Evolutionary conservation across 1,140 invertebrate genomes (phyloP), one percentile per base, ranked within the genome.

Genomic region (Drosophila melanica): DNA sequence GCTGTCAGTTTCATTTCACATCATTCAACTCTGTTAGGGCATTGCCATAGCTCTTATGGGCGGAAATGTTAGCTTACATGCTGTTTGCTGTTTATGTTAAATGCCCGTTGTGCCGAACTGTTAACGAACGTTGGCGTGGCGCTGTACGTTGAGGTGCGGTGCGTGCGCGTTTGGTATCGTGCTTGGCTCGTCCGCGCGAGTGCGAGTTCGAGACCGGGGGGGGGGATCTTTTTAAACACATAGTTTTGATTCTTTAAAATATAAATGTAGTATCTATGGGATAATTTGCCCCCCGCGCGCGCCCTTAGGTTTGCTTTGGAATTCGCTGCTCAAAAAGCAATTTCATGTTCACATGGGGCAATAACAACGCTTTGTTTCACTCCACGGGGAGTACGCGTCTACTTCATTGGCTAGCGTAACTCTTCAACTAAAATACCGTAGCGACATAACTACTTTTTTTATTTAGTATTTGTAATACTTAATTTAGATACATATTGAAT

Each of bases 331-430:
- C 76, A 57, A 76, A 75, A 69, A 45, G 81, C 79, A 51, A 50
- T 79, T 85, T 79, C 74, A 67, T 51, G 45, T 67, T 67, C 54
- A 68, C 63, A 71, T 62, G 70, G 79, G 81, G 81, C 81, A 77
- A 85, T 47, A 81, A 41, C 50, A 75, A 23, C 12, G 23, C 23
- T 72, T 71, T 53, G 47, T 58, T 39, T 67, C 76, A 81, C 79
- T 79, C 79, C 73, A 74, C 76, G 77, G 77, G 53, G 55, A 41
- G 54, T n/a, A 48, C 57, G 77, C 64, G 63, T 42, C 1, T 33
- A 59, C 58, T 54, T 55, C 60, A 51, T 66, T 41, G 33, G 37
- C 44, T 62, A 81, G 77, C 79, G 65, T 44, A 30, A 7, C 69
- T 37, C 51, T 70, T 58, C 54, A 77, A 60, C 75, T n/a, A n/a